Percentiles rank a stretch among this genome's conserved stretches.
These are phyloP conservation scores for Labeo rohita DNA, from an alignment of 2,113 vertebrate species.

Conservation along the genomic window DNA sequence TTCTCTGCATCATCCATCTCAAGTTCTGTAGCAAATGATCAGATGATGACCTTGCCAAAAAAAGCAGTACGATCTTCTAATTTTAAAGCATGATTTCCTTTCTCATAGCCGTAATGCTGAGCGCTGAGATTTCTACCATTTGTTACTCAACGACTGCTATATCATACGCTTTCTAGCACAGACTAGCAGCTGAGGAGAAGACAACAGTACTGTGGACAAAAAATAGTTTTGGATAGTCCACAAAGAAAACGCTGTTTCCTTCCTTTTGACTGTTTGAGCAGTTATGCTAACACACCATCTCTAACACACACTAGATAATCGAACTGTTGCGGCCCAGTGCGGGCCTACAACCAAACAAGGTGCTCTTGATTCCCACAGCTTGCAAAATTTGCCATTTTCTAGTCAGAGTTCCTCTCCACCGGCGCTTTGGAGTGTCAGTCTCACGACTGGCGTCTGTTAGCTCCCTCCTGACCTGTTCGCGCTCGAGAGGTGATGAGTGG, in stretches of 20 bases:
- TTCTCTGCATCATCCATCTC: background rate
- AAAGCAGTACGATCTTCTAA: background rate
- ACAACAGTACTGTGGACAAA: background rate
- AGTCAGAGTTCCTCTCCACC: conserved; percentile 9
- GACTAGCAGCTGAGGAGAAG: background rate
- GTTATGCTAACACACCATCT: background rate
- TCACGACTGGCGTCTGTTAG: conserved; percentile 32
- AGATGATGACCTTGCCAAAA: conserved; percentile 17
- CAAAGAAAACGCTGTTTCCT: background rate
- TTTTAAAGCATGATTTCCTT: conserved; percentile 12
- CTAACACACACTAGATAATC: background rate
- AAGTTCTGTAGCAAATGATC: background rate
- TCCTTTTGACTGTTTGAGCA: background rate
- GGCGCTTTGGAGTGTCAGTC: conserved; percentile 47
- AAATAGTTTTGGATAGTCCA: background rate
- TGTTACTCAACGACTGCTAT: conserved; percentile 11
- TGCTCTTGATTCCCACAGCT: background rate
- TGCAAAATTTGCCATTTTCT: conserved; percentile 17
- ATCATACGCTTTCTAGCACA: background rate
- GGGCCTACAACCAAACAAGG: background rate
- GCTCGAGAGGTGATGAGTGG: conserved; percentile 43
- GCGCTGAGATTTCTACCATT: conserved; percentile 9
- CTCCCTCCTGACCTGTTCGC: conserved; percentile 42
- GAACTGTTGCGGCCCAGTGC: background rate
- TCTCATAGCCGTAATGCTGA: background rate